Conservation (phyloP, 1,140 invertebrate genomes). For the Phymorhynchus buccinoides region DNA sequence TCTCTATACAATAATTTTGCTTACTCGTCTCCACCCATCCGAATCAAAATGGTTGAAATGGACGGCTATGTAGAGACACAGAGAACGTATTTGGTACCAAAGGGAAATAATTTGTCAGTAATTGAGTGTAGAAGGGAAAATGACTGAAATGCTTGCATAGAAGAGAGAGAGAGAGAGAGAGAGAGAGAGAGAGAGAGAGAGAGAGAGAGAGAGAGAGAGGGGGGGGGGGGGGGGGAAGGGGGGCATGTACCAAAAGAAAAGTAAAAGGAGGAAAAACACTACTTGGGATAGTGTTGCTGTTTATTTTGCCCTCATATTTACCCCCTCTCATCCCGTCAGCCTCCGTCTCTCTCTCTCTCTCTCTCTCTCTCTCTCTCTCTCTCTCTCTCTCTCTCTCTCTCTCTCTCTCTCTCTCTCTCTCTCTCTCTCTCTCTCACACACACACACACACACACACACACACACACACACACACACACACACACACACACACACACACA, state of each 20-base stretch:
- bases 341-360: slow-evolving; percentile 4
- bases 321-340: neutral
- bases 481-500: neutral
- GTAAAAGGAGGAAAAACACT: neutral
- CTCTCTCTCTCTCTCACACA: slow-evolving; percentile 24
- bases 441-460: slow-evolving; percentile 5
- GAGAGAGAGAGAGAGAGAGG: neutral
- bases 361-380: neutral
- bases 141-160: no score
- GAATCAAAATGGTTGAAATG: no score
- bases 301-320: neutral
- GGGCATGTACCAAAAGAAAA: no score
- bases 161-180: neutral
- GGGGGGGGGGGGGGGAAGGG: neutral
- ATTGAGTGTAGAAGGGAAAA: no score
- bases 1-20: no score
- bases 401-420: neutral
- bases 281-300: neutral
- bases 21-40: no score
- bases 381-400: neutral
- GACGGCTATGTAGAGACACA: no score
- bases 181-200: neutral
- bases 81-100: no score
- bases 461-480: neutral
- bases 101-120: no score